Conservation (phyloP, 1,140 invertebrate genomes). For the Aethina tumida region DNA sequence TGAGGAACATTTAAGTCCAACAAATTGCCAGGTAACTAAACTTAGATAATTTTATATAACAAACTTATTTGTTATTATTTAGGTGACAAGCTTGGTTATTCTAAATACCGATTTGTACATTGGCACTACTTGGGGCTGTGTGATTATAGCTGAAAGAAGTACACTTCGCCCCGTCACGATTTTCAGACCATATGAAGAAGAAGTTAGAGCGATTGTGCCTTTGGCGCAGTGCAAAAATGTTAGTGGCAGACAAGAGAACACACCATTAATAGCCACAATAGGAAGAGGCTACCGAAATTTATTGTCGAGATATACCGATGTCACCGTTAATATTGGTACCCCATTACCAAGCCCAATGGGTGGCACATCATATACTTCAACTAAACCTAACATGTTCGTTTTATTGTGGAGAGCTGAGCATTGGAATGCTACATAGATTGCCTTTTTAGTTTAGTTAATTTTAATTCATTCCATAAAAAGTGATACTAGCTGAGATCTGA, state of each 20-base stretch:
- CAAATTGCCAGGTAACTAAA: constrained; percentile 58
- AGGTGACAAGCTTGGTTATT: constrained; percentile 70
- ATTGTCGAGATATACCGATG: constrained; percentile 58
- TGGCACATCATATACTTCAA: constrained; percentile 19
- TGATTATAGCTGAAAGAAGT: constrained; percentile 74
- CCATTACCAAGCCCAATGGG: constrained; percentile 27
- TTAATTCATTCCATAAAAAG: too few species aligned
- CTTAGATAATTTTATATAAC: constrained; percentile 1
- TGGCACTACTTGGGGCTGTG: constrained; percentile 85
- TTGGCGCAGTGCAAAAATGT: constrained; percentile 28
- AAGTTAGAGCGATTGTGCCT: constrained; percentile 46
- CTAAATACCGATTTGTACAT: constrained; percentile 67
- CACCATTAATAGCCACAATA: constrained; percentile 59
- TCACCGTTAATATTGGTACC: constrained; percentile 30
- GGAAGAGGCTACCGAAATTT: constrained; percentile 76
- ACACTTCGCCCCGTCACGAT: constrained; percentile 78
- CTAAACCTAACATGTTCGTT: constrained; percentile 52
- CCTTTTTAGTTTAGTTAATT: constrained; percentile 11
- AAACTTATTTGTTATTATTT: constrained; percentile 13
- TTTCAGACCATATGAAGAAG: constrained; percentile 81
- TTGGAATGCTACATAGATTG: constrained; percentile 53
- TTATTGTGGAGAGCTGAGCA: constrained; percentile 62
- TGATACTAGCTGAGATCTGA: too few species aligned
- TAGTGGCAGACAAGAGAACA: constrained; percentile 35
- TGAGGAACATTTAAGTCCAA: constrained; percentile 73